phyloP scores from a whole-genome alignment of 2,113 vertebrate genomes.

The human region GRCh38 chr5:86510001-86510500 shows the following conservation, averaged over 20 bases:
- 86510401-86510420: neutral
- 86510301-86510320: neutral
- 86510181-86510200: neutral
- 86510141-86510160: neutral
- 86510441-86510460: neutral
- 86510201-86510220: neutral
- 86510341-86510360: neutral
- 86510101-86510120: neutral
- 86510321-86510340: neutral
- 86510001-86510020: neutral
- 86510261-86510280: neutral
- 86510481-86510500: neutral
- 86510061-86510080: neutral
- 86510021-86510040: neutral
- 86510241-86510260: neutral
- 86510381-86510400: neutral
- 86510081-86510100: neutral
- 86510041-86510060: neutral
- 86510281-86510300: neutral
- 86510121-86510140: neutral
- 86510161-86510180: neutral
- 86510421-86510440: neutral
- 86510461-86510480: neutral
- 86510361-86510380: neutral
- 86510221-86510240: neutral